phyloP scores from a whole-genome alignment of 2,113 vertebrate genomes.

The Synodontis membranacea region DNA sequence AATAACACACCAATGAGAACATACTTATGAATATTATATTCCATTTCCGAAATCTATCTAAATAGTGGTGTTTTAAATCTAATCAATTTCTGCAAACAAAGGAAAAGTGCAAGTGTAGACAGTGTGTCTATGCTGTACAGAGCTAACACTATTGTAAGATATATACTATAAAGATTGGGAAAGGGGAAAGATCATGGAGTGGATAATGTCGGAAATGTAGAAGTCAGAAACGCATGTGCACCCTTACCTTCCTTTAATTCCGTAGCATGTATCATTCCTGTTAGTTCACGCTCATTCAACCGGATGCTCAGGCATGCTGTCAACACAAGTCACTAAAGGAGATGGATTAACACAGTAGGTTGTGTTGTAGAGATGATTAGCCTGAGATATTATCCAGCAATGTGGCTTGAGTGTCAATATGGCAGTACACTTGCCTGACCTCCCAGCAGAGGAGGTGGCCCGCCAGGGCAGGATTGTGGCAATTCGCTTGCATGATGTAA shows the following conservation, averaged over 20 bases:
- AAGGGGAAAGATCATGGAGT: not conserved
- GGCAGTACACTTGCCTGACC: not conserved
- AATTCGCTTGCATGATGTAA: slow-evolving; percentile 41
- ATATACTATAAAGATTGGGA: not conserved
- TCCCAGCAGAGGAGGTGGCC: not conserved
- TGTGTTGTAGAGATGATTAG: not conserved
- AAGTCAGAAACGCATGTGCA: not conserved
- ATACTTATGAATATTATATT: too few relatives aligned
- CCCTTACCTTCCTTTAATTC: not conserved
- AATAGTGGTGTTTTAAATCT: too few relatives aligned
- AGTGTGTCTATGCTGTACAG: not conserved
- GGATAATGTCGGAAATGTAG: not conserved
- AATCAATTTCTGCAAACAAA: not conserved
- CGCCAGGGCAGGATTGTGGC: slow-evolving; percentile 8
- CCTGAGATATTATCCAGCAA: not conserved
- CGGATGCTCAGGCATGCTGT: not conserved
- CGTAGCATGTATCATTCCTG: not conserved
- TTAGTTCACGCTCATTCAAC: not conserved
- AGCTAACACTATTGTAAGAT: not conserved
- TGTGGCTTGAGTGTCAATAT: not conserved
- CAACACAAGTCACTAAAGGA: not conserved
- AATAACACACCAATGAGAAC: too few relatives aligned
- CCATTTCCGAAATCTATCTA: too few relatives aligned
- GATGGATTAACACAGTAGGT: not conserved
- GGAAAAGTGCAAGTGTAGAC: not conserved